These are phyloP conservation scores for Mythimna albipuncta DNA, from an alignment of 2,888 invertebrate genomes.

Conservation along the genomic window DNA sequence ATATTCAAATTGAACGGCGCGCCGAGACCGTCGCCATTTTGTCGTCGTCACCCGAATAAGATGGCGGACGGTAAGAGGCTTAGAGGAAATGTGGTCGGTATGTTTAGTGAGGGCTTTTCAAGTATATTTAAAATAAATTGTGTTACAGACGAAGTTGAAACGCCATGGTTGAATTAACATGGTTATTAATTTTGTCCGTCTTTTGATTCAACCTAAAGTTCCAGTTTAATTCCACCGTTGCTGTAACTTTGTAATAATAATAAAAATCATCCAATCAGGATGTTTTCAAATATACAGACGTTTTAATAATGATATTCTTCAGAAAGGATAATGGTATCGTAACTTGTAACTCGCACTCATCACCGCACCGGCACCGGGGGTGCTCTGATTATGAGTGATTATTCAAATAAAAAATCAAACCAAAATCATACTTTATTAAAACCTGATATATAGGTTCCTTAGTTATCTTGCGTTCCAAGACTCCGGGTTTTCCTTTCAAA, in stretches of 20 bases:
- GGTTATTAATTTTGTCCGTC: neutral
- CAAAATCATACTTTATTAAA: too few species aligned
- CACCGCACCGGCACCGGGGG: too few species aligned
- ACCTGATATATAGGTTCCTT: too few species aligned
- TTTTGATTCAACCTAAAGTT: neutral
- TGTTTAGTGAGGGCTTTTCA: conserved; percentile 70
- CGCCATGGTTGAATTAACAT: conserved; percentile 39
- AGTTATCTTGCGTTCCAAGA: too few species aligned
- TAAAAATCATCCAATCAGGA: too few species aligned
- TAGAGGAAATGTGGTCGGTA: conserved; percentile 77
- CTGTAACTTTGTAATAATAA: neutral
- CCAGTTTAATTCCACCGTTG: neutral
- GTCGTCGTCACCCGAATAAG: conserved; percentile 83
- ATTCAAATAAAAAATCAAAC: too few species aligned
- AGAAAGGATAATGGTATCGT: too few species aligned
- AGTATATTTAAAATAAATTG: conserved; percentile 73
- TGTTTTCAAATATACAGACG: too few species aligned
- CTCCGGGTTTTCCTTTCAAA: too few species aligned
- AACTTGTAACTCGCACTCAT: too few species aligned
- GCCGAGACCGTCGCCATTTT: conserved; percentile 86
- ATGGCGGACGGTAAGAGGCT: conserved; percentile 83
- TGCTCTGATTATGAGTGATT: too few species aligned
- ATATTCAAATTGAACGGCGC: conserved; percentile 89
- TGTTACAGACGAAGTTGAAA: conserved; percentile 41
- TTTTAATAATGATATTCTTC: too few species aligned